Evolutionary conservation across 2,113 vertebrate species (phyloP), one percentile per base, ranked within the genome.

Genomic region (Dicerorhinus sumatrensis): DNA sequence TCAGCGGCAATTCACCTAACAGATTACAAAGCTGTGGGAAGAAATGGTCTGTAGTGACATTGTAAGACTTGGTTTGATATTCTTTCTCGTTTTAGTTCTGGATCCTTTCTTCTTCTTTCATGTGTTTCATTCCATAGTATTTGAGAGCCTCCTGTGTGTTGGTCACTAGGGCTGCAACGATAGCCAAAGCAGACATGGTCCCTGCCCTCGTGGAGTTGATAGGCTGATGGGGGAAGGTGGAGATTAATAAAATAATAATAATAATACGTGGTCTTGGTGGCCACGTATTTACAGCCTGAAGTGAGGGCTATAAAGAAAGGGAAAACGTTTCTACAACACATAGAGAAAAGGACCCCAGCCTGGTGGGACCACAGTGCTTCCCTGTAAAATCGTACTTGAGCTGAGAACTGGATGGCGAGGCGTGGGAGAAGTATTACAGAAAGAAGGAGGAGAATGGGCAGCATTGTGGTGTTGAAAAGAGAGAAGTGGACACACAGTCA

Each of bases 31-130:
- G 31, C 27, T 65, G 1, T 54, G 56, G 46, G 46, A 60, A 79
- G 39, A 95, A 93, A n/a, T 39, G 17, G 11, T 48, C 58, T 75
- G 8, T 75, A 39, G 56, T 86, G 79, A 73, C 16, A 29, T 23
- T 60, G 11, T 96, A 48, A 92, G 88, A 62, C 42, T 87, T 92
- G 13, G 20, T 62, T 67, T 72, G 56, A 76, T 73, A 4, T 92
- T 92, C 29, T 93, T 89, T 84, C 65, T 89, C 36, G 14, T 58
- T 77, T 46, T 91, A 86, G 58, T 65, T 92, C 75, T 60, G 16
- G 36, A 14, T 9, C 6, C 29, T 84, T 92, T 87, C 31, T 75
- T 81, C 93, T 85, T 29, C 81, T 69, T 70, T 73, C 25, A 0
- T 79, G 3, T 46, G 10, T 72, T 93, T 87, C 33, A 8, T 65